Conservation (phyloP, 2,113 vertebrate genomes). For the Blennius ocellaris region DNA sequence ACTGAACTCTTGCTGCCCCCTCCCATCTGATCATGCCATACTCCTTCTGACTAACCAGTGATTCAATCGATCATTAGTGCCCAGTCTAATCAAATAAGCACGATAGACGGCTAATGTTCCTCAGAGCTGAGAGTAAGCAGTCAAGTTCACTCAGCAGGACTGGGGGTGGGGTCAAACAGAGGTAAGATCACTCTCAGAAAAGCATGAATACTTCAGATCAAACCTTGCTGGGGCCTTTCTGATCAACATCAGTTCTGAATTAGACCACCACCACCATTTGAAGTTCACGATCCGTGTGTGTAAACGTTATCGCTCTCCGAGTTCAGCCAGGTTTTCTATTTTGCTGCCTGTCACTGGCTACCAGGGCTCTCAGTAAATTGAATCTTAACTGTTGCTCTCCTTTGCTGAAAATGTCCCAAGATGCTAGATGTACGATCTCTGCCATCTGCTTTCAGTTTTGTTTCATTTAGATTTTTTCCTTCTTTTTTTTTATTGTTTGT, state of each 20-base stretch:
- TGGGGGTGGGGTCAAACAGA: slow-evolving; percentile 56
- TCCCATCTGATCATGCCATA: slow-evolving; percentile 61
- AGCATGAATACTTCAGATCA: slow-evolving; percentile 28
- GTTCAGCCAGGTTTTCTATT: slow-evolving; percentile 9
- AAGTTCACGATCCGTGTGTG: too few relatives aligned
- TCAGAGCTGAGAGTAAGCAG: slow-evolving; percentile 52
- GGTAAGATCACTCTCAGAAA: slow-evolving; percentile 56
- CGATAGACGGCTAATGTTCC: slow-evolving; percentile 60
- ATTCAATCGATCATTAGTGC: slow-evolving; percentile 79
- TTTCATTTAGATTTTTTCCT: neutral
- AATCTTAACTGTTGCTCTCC: slow-evolving; percentile 1
- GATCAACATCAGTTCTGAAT: slow-evolving; percentile 57
- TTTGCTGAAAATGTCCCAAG: neutral
- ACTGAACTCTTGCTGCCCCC: slow-evolving; percentile 63
- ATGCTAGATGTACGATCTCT: neutral
- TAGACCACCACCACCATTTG: slow-evolving; percentile 23
- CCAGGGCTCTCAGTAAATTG: slow-evolving; percentile 4
- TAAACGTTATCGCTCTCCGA: too few relatives aligned
- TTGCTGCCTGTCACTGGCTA: slow-evolving; percentile 25
- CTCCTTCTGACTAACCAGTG: slow-evolving; percentile 60
- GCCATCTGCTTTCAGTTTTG: slow-evolving; percentile 6
- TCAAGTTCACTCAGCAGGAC: slow-evolving; percentile 60
- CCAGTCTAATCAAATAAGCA: slow-evolving; percentile 74
- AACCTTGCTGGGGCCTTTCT: slow-evolving; percentile 43
- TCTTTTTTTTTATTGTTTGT: neutral